These are phyloP conservation scores for Pseudoatta argentina DNA, from an alignment of 1,140 invertebrate species.

Conservation along the genomic window DNA sequence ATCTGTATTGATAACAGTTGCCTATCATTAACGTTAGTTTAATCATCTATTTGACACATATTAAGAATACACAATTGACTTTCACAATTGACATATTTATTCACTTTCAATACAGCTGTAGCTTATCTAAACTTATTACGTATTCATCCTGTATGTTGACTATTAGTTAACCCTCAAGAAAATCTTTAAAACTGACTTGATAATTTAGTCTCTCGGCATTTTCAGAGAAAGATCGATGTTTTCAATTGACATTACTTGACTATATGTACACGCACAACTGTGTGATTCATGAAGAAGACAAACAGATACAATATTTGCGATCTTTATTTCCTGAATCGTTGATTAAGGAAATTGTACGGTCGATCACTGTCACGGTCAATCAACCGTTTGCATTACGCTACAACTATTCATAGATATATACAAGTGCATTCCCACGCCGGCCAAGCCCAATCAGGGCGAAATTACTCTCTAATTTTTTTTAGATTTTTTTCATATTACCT, in stretches of 20 bases:
- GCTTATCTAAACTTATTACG: background rate
- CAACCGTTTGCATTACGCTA: background rate
- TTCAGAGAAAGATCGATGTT: background rate
- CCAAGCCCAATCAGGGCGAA: background rate
- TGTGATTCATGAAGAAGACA: no score
- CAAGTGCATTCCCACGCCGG: background rate
- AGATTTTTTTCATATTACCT: conserved; percentile 4
- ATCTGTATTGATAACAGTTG: background rate
- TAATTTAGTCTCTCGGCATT: background rate
- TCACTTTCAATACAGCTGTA: background rate
- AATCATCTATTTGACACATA: background rate
- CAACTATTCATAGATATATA: background rate
- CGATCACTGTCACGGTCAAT: conserved; percentile 42
- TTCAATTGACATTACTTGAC: background rate
- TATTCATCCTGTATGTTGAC: background rate
- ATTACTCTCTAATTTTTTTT: conserved; percentile 13
- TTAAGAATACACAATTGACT: conserved; percentile 27
- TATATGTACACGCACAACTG: background rate
- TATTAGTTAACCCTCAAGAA: background rate
- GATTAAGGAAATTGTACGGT: conserved; percentile 25
- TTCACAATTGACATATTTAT: conserved; percentile 24
- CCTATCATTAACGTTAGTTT: background rate
- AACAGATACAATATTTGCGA: background rate
- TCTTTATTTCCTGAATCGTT: conserved; percentile 14
- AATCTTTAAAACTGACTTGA: no score